phyloP scores from a whole-genome alignment of 64 coral and sea anemone species.

The Dendronephthya gigantea region DNA sequence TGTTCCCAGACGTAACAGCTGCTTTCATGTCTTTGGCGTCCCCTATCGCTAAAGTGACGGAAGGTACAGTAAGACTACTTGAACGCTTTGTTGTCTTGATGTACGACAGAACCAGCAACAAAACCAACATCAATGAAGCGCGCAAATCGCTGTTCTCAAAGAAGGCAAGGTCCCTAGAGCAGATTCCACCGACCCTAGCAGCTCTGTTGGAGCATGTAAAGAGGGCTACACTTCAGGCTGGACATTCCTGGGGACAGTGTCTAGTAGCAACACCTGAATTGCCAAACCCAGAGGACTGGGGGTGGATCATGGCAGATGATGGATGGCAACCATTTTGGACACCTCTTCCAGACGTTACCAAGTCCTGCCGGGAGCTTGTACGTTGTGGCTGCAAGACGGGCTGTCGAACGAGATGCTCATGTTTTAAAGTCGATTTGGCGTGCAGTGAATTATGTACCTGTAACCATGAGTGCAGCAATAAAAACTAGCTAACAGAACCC shows the following conservation, averaged over 20 bases:
- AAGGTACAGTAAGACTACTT: neutral
- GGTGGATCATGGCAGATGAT: neutral
- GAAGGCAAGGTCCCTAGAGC: neutral
- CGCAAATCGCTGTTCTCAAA: neutral
- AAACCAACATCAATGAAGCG: neutral
- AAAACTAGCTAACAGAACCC: too few relatives aligned
- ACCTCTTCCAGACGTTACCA: neutral
- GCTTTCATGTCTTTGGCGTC: neutral
- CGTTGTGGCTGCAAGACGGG: neutral
- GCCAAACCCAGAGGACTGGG: neutral
- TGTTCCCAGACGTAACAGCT: constrained; percentile 12
- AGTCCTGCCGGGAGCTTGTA: neutral
- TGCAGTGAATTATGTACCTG: neutral
- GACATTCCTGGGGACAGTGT: neutral
- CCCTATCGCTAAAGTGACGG: neutral
- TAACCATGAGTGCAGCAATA: too few relatives aligned
- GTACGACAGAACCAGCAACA: neutral
- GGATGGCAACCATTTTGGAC: neutral
- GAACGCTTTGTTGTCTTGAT: neutral
- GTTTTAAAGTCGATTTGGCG: neutral
- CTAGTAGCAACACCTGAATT: neutral
- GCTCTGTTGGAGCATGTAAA: neutral
- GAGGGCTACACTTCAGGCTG: neutral
- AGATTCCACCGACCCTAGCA: neutral
- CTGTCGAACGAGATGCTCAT: neutral